A percentile compares a stretch with the other conserved stretches of the same genome.
Evolutionary conservation across 2,888 invertebrate genomes (phyloP).

Genomic region (Apodemia duryi): DNA sequence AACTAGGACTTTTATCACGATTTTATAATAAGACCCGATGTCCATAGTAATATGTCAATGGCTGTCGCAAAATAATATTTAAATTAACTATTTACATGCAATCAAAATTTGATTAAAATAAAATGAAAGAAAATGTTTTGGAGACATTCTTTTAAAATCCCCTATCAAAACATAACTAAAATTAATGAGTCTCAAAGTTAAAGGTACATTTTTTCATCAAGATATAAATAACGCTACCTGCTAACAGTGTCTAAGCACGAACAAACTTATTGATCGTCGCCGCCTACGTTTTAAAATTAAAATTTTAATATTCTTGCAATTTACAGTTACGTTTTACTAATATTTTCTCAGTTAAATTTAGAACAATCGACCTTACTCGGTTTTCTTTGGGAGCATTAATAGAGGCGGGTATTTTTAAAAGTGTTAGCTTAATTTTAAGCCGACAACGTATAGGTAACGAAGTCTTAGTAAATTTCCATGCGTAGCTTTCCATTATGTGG

Average conservation of each 20-base stretch:
- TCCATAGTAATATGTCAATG: no score
- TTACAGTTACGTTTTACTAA: neutral
- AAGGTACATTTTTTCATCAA: slow-evolving; percentile 25
- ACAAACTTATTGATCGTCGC: slow-evolving; percentile 27
- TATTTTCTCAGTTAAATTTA: neutral
- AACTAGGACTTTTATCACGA: no score
- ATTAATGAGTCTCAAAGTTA: slow-evolving; percentile 18
- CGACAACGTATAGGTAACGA: no score
- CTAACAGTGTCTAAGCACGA: slow-evolving; percentile 31
- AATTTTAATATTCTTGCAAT: neutral
- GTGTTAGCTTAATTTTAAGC: no score
- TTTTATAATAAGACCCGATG: no score
- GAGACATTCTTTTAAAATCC: slow-evolving; percentile 2
- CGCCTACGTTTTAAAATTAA: slow-evolving; percentile 14
- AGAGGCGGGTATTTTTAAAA: no score
- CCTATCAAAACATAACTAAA: slow-evolving; percentile 4
- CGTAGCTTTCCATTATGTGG: no score
- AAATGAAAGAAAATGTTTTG: neutral
- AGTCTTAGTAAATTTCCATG: no score
- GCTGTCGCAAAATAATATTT: no score
- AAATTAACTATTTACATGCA: no score
- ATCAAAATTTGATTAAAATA: no score
- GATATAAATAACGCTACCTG: slow-evolving; percentile 29
- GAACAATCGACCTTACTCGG: neutral
- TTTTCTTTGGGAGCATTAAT: neutral